phyloP scores from a whole-genome alignment of 1,140 invertebrate species.

The Apocrypta bakeri region DNA sequence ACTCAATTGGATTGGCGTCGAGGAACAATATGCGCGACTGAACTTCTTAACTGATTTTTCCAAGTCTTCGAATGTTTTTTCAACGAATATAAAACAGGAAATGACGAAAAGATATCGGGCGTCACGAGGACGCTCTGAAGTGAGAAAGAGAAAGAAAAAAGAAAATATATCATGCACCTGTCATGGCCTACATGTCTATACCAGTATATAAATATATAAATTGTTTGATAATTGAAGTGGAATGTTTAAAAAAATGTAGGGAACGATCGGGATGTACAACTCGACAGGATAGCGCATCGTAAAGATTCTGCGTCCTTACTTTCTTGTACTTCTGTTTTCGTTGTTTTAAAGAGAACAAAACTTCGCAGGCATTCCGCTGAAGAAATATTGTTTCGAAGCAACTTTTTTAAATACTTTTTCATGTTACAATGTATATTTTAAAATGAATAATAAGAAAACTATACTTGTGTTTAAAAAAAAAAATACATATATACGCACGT shows the following conservation, averaged over 20 bases:
- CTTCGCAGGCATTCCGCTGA: conserved; percentile 33
- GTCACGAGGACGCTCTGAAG: neutral
- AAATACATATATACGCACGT: neutral
- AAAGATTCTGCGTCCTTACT: conserved; percentile 4
- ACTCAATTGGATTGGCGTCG: neutral
- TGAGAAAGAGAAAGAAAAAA: conserved; percentile 17
- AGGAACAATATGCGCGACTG: neutral
- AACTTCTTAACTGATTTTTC: conserved; percentile 22
- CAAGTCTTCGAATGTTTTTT: conserved; percentile 31
- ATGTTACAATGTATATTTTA: conserved; percentile 47
- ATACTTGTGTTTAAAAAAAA: conserved; percentile 36
- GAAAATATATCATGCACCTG: conserved; percentile 13
- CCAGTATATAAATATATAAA: neutral
- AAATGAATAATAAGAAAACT: conserved; percentile 46
- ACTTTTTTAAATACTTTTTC: conserved; percentile 31
- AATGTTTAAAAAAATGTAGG: conserved; percentile 23
- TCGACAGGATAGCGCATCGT: conserved; percentile 6
- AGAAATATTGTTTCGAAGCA: conserved; percentile 17
- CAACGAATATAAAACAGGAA: conserved; percentile 16
- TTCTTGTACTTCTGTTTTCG: conserved; percentile 8
- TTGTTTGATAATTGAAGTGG: conserved; percentile 13
- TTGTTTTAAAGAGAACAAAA: conserved; percentile 10
- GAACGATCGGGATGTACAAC: neutral
- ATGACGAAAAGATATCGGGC: neutral
- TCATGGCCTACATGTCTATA: conserved; percentile 22